A percentile compares a stretch with the other conserved stretches of the same genome.
Evolutionary conservation across 2,797 vertebrate genomes (phyloP).

Genomic region (Mus minutoides): DNA sequence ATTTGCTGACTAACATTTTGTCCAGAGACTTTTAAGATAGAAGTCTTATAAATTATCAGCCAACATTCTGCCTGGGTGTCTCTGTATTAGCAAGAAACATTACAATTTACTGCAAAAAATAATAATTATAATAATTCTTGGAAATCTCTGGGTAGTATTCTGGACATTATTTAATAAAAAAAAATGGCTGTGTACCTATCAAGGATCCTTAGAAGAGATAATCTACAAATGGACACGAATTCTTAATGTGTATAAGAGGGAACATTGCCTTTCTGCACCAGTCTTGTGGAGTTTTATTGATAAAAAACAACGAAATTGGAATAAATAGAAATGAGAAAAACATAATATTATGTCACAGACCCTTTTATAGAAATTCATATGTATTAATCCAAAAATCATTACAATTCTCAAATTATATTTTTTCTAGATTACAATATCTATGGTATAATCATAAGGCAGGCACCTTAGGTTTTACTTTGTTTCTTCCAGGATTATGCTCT

Average conservation of each 20-base stretch:
- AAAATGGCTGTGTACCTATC: not conserved
- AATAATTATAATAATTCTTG: not conserved
- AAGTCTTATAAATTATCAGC: slow-evolving; percentile 49
- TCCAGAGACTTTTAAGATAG: slow-evolving; percentile 47
- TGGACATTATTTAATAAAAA: not conserved
- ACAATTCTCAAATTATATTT: not conserved
- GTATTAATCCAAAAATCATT: not conserved
- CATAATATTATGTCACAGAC: not conserved
- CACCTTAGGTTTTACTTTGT: not conserved
- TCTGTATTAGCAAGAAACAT: not conserved
- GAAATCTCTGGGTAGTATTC: not conserved
- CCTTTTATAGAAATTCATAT: not conserved
- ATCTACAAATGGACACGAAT: not conserved
- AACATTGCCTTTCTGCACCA: not conserved
- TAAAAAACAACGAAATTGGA: not conserved
- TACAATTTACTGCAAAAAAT: slow-evolving; percentile 37
- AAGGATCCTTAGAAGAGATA: not conserved
- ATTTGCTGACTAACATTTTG: slow-evolving; percentile 43
- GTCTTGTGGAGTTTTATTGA: not conserved
- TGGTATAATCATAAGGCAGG: not conserved
- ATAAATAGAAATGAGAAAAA: not conserved
- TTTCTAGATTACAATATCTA: not conserved
- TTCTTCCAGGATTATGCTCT: not conserved
- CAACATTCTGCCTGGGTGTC: not conserved
- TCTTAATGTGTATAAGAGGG: not conserved